These are phyloP conservation scores for Tympanoctomys barrerae DNA, from an alignment of 2,797 vertebrate genomes.

Conservation along the genomic window DNA sequence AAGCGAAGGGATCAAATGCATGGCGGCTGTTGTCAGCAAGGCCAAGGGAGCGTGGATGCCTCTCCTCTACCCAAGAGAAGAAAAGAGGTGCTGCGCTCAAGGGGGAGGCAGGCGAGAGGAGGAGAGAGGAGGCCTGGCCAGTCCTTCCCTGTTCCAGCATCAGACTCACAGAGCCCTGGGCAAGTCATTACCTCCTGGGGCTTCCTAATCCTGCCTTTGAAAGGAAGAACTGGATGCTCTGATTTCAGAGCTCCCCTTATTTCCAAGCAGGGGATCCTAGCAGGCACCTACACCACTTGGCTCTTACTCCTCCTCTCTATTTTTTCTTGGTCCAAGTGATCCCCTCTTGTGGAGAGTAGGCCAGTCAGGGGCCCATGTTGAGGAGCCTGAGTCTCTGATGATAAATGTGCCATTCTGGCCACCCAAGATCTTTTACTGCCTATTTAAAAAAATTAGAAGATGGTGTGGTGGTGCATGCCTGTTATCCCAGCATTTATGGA, in stretches of 20 bases:
- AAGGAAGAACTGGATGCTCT: background rate
- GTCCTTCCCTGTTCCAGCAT: background rate
- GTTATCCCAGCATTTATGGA: background rate
- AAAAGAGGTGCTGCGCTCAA: background rate
- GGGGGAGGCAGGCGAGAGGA: background rate
- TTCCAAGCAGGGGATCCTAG: background rate
- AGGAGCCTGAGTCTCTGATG: background rate
- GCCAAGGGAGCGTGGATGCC: background rate
- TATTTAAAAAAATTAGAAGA: background rate
- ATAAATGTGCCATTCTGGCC: background rate
- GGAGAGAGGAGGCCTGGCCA: background rate
- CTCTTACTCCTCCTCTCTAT: background rate
- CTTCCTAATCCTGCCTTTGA: background rate
- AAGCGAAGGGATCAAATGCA: slow-evolving; percentile 57
- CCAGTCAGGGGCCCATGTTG: background rate
- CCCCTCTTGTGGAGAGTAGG: background rate
- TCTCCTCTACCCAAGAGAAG: background rate
- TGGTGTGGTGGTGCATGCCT: background rate
- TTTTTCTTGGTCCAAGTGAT: background rate
- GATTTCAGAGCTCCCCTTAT: slow-evolving; percentile 18
- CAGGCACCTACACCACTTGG: background rate
- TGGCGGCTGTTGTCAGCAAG: slow-evolving; percentile 20
- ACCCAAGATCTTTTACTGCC: background rate
- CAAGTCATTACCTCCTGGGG: background rate
- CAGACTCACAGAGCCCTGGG: background rate